Percentiles rank a stretch among this genome's conserved stretches.
Evolutionary conservation across 2,888 invertebrate species (phyloP).

Genomic region (Lutraria lutraria): DNA sequence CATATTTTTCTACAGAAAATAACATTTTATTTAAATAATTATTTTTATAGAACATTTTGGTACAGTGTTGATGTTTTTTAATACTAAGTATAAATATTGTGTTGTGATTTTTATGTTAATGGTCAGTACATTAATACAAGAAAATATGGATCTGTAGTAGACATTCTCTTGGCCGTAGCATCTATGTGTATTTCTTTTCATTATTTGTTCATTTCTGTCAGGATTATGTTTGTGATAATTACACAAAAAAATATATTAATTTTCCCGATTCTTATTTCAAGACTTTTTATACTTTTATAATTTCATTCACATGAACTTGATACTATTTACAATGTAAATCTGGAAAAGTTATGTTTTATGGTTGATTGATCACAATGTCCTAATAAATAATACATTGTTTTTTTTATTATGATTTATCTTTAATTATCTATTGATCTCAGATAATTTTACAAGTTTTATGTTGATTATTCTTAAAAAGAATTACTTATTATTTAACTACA

Average conservation of each 20-base stretch:
- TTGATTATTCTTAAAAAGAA: background rate
- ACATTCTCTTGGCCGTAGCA: background rate
- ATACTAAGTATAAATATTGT: slow-evolving; percentile 53
- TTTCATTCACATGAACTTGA: background rate
- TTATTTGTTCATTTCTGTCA: background rate
- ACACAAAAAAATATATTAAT: background rate
- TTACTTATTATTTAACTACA: background rate
- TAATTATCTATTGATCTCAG: slow-evolving; percentile 14
- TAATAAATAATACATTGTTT: background rate
- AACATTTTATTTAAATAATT: slow-evolving; percentile 58
- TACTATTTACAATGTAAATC: background rate
- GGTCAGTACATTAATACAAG: background rate
- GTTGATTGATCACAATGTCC: background rate
- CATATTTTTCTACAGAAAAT: slow-evolving; percentile 67
- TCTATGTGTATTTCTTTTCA: background rate
- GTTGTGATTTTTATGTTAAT: slow-evolving; percentile 48
- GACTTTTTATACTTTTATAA: slow-evolving; percentile 14
- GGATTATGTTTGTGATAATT: background rate
- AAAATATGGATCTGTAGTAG: background rate
- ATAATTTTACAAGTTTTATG: background rate
- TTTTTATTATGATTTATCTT: background rate
- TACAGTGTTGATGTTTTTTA: slow-evolving; percentile 62
- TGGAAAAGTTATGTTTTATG: background rate
- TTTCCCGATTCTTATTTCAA: background rate
- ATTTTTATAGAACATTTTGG: slow-evolving; percentile 65